phyloP scores from a whole-genome alignment of 2,797 vertebrate species.

The Lacerta viridis region DNA sequence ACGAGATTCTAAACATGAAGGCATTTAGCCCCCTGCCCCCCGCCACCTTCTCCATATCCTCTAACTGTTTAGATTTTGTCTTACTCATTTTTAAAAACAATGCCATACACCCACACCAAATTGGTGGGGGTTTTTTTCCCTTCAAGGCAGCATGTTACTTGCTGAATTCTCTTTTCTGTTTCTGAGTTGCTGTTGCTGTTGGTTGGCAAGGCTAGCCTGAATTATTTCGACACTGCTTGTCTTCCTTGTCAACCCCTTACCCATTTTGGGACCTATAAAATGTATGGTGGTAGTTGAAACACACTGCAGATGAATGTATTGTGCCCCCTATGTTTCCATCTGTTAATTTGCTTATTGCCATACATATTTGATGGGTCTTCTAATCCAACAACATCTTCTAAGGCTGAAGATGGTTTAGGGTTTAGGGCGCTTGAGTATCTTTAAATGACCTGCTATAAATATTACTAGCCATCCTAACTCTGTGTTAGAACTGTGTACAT shows the following conservation, averaged over 20 bases:
- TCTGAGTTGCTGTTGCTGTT: background rate
- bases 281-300: background rate
- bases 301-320: background rate
- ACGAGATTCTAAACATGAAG: conserved; percentile 29
- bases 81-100: conserved; percentile 14
- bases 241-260: background rate
- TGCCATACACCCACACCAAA: conserved; percentile 15
- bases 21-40: background rate
- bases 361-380: background rate
- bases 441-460: background rate
- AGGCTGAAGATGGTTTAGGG: background rate
- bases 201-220: background rate
- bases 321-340: background rate
- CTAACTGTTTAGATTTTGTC: conserved; percentile 6
- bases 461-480: background rate
- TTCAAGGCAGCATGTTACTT: conserved; percentile 47
- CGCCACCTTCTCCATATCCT: conserved; percentile 24
- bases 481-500: background rate
- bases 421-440: background rate
- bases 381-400: background rate
- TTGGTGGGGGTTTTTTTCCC: no score
- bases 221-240: background rate
- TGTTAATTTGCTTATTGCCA: background rate
- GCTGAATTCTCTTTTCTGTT: background rate
- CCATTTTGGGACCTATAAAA: background rate